Conservation (phyloP, 2,797 vertebrate genomes). For the Eutrigla gurnardus region DNA sequence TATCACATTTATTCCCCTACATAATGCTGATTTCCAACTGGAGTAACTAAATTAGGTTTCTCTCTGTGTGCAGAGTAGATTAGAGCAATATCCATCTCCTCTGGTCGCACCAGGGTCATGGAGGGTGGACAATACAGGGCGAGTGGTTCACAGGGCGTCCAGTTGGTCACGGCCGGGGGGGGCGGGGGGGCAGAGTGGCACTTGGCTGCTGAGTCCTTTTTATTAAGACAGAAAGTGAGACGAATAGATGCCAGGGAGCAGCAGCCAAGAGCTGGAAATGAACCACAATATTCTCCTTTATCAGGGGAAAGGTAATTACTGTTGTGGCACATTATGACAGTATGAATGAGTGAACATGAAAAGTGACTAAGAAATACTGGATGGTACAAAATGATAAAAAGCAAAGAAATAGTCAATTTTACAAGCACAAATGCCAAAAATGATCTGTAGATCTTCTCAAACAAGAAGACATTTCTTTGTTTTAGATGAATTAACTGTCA, state of each 20-base stretch:
- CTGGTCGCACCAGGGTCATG: constrained; percentile 51
- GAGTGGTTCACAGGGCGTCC: constrained; percentile 64
- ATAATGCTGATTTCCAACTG: constrained; percentile 13
- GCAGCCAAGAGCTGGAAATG: constrained; percentile 8
- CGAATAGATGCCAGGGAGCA: constrained; percentile 35
- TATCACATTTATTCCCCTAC: neutral
- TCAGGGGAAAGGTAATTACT: neutral
- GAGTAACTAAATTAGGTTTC: constrained; percentile 5
- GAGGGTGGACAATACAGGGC: constrained; percentile 54
- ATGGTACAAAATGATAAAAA: neutral
- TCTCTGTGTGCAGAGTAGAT: constrained; percentile 46
- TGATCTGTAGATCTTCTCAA: neutral
- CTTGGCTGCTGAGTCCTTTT: constrained; percentile 44
- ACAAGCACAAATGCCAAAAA: neutral
- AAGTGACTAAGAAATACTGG: neutral
- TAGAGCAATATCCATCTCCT: constrained; percentile 65
- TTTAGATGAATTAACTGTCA: neutral
- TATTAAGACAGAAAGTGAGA: constrained; percentile 33
- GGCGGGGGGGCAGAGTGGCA: constrained; percentile 27
- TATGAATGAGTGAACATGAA: neutral
- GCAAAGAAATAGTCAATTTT: neutral
- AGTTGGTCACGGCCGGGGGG: constrained; percentile 41
- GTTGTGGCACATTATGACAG: neutral
- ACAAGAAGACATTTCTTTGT: neutral
- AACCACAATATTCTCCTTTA: constrained; percentile 10